These are phyloP conservation scores for Terrapene triunguis DNA, from an alignment of 2,113 vertebrate genomes.

Conservation along the genomic window DNA sequence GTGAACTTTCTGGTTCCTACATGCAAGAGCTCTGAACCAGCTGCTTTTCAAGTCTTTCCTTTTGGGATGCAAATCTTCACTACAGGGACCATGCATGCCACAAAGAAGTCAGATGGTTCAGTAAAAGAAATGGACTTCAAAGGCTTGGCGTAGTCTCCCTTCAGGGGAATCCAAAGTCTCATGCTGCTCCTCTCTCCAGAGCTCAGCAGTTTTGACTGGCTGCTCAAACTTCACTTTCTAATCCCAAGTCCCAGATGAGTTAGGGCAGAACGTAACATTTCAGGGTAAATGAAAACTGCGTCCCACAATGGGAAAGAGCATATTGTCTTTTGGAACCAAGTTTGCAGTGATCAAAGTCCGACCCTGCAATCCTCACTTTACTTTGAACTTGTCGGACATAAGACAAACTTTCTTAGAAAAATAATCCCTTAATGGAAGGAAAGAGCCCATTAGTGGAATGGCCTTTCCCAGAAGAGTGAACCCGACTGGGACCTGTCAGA, in stretches of 20 bases:
- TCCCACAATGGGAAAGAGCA: neutral
- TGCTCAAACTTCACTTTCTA: slow-evolving; percentile 43
- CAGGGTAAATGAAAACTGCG: slow-evolving; percentile 39
- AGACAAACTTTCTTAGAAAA: neutral
- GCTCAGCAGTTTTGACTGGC: slow-evolving; percentile 59
- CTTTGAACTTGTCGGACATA: neutral
- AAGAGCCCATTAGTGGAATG: neutral
- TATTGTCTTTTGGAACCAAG: neutral
- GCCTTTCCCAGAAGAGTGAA: neutral
- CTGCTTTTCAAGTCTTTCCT: slow-evolving; percentile 58
- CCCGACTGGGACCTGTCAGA: too few species aligned
- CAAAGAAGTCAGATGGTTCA: slow-evolving; percentile 49
- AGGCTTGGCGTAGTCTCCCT: slow-evolving; percentile 47
- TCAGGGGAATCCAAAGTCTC: slow-evolving; percentile 45
- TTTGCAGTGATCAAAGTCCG: neutral
- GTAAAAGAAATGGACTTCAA: slow-evolving; percentile 70
- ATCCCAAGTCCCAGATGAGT: neutral
- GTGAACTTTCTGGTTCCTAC: slow-evolving; percentile 19
- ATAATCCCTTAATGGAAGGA: neutral
- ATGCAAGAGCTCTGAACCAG: slow-evolving; percentile 16
- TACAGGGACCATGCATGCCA: slow-evolving; percentile 11
- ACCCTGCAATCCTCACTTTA: neutral
- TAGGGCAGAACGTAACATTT: neutral
- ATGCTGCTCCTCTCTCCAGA: slow-evolving; percentile 26
- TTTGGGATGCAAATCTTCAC: slow-evolving; percentile 70